A percentile compares a stretch with the other conserved stretches of the same genome.
phyloP scores from a whole-genome alignment of 64 coral and sea anemone species.

The Stichodactyla helianthus region DNA sequence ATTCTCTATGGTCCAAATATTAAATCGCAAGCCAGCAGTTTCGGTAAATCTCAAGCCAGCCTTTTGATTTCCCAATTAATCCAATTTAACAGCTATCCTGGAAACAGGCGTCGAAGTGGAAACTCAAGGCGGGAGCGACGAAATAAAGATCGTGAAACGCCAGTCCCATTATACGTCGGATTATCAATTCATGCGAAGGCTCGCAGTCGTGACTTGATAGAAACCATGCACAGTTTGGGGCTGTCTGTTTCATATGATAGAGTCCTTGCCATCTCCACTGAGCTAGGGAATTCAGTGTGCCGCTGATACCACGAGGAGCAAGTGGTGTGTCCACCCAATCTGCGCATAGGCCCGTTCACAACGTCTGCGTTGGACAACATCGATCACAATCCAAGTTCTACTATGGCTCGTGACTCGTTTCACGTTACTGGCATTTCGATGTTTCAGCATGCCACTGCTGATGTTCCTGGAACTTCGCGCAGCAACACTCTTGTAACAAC shows the following conservation, averaged over 20 bases:
- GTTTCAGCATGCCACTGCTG: too few species aligned
- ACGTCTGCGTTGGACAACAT: too few species aligned
- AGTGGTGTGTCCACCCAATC: too few species aligned
- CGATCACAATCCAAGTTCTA: too few species aligned
- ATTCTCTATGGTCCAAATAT: slow-evolving; percentile 50
- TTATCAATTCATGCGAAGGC: slow-evolving; percentile 56
- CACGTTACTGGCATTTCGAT: too few species aligned
- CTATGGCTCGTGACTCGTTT: too few species aligned
- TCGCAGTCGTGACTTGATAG: slow-evolving; percentile 56
- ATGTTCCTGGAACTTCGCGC: too few species aligned
- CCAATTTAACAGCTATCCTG: slow-evolving; percentile 28
- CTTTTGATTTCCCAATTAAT: slow-evolving; percentile 24
- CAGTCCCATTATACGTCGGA: slow-evolving; percentile 42
- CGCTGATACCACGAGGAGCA: too few species aligned
- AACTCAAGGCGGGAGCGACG: slow-evolving; percentile 21
- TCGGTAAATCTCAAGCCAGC: slow-evolving; percentile 18
- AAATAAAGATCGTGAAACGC: slow-evolving; percentile 46
- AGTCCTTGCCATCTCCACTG: slow-evolving; percentile 56
- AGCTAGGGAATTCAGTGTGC: too few species aligned
- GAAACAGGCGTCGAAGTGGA: slow-evolving; percentile 21
- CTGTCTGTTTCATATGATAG: slow-evolving; percentile 69
- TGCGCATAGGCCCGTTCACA: too few species aligned
- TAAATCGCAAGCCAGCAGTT: slow-evolving; percentile 21
- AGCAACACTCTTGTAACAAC: too few species aligned
- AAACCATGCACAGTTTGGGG: slow-evolving; percentile 52